Evolutionary conservation across 2,113 vertebrate genomes (phyloP), one percentile per base, ranked within the genome.

Genomic region (Talpa occidentalis): DNA sequence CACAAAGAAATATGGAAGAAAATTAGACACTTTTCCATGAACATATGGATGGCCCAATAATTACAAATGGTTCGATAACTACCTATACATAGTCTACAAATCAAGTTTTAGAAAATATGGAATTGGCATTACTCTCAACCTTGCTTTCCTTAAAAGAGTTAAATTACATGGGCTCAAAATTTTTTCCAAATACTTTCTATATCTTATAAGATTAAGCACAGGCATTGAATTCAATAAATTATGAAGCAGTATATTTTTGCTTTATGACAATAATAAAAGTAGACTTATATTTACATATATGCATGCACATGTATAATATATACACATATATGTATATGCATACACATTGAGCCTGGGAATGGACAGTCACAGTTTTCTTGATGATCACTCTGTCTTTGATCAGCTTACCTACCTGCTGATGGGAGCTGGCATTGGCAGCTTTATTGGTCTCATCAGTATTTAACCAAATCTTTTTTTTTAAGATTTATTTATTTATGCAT

Each of bases 1-100:
- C 69, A 84, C 88, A 97, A 22, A 95, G 88, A 97, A 97, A 88
- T 87, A 42, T 40, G 52, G 78, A 40, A 62, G 47, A 67, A 96
- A 96, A 73, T 12, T 35, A 62, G 67, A 87, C 37, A 91, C 32
- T 44, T 84, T 42, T 40, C n/a, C 52, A 37, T 49, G 42, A 88
- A 24, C 62, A 16, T 28, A 35, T 19, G 54, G 40, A 87, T 67
- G 7, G 42, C 35, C 70, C 35, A 40, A 19, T 84, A 69, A 87
- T 67, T 56, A 82, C 8, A 89, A 69, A 0, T 67, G 21, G 9
- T 40, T 79, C 88, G 5, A 70, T 66, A 88, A 59, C 73, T 44
- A 76, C 54, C 44, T 95, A 5, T 70, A n/a, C 32, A 10, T 66
- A 72, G 52, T 47, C 8, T 73, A 52, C 60, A 21, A 88, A 40